Evolutionary conservation across 1,140 invertebrate species (phyloP), one percentile per base, ranked within the genome.

Genomic region (Apis dorsata): DNA sequence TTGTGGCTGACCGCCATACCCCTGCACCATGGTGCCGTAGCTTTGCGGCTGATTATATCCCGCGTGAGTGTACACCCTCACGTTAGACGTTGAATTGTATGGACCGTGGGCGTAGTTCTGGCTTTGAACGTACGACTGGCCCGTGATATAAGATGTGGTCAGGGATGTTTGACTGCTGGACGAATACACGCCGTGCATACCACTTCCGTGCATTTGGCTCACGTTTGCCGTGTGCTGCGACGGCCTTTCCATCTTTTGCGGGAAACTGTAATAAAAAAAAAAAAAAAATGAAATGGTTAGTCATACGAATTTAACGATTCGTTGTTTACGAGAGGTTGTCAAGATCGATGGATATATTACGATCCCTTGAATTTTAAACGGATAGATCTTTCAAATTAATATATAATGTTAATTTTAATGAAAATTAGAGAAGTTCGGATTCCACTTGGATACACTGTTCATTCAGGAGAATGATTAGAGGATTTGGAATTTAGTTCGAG

Each of bases 231-330:
- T 88, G 81, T 93, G 92, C 84, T 88, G 86, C 70, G 83, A 77
- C 21, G 94, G 93, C 70, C 95, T 92, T 75, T 95, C 95, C 92
- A 95, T 94, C 92, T 95, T 95, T 73, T 94, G 94, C 80, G 95
- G 94, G 88, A 95, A 95, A 91, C 95, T 95, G 92, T 49, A 91
- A 93, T 65, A 0, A 44, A 44, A 44, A 44, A 44, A 44, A 44
- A 7, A 7, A 44, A 44, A 76, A 59, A 71, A 63, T 2, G 59
- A 0, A 17, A 5, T 19, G 28, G 1, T 73, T 44, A 11, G 44
- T 21, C 34, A 0, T 24, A 34, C 34, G n/a, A n/a, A 28, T 28
- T 24, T 24, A 28, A 28, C 28, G 28, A 2, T 28, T 28, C 28
- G 1, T 28, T 2, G 28, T 28, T 28, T 28, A 28, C 28, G 28